These are phyloP conservation scores for Heloderma charlesbogerti DNA, from an alignment of 2,113 vertebrate species.

Conservation along the genomic window DNA sequence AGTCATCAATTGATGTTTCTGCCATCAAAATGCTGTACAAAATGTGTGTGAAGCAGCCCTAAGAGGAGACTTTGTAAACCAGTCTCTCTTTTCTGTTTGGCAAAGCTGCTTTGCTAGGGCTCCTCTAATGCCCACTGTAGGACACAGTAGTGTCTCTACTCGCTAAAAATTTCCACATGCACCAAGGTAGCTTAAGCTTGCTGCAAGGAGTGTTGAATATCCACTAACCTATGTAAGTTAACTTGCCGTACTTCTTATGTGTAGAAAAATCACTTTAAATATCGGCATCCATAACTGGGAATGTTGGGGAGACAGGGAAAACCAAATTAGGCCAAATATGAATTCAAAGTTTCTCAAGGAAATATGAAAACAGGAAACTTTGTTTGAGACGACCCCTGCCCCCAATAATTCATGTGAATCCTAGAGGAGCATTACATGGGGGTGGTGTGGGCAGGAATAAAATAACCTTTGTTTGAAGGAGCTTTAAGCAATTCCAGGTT, in stretches of 20 bases:
- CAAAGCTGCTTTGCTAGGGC: background rate
- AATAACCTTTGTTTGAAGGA: background rate
- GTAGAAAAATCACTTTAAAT: background rate
- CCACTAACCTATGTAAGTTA: background rate
- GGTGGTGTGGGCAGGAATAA: background rate
- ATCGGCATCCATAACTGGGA: background rate
- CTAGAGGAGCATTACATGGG: background rate
- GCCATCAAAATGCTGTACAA: background rate
- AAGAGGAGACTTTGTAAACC: background rate
- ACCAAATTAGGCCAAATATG: background rate
- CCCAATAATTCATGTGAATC: background rate
- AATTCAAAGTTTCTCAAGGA: background rate
- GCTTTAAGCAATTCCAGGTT: background rate
- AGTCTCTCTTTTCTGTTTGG: background rate
- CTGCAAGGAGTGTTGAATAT: background rate
- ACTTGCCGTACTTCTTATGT: background rate
- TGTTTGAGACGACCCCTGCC: background rate
- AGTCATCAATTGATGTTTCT: background rate
- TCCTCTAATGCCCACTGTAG: background rate
- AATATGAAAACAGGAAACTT: background rate
- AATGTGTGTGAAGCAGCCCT: background rate
- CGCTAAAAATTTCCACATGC: too few relatives aligned
- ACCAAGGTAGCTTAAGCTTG: background rate
- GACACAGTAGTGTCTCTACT: background rate
- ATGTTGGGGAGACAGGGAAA: background rate